phyloP scores from a whole-genome alignment of 2,888 invertebrate species.

The Hydroisotoma schaefferi region DNA sequence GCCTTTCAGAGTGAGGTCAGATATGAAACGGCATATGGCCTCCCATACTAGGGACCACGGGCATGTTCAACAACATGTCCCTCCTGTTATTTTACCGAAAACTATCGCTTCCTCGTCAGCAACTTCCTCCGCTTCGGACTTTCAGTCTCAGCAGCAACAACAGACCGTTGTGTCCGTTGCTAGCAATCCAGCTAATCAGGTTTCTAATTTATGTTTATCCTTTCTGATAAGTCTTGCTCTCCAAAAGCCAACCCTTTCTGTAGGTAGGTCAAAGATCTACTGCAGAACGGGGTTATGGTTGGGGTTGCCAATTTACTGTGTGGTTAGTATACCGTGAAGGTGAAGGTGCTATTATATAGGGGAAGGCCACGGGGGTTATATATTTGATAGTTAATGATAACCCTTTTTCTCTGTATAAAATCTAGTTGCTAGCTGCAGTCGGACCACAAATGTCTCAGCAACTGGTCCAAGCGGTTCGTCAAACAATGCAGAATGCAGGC shows the following conservation, averaged over 20 bases:
- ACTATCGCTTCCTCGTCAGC: neutral
- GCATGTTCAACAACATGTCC: neutral
- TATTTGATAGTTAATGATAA: neutral
- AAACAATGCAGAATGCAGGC: neutral
- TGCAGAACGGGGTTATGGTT: too few species aligned
- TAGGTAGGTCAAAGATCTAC: too few species aligned
- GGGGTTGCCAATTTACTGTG: neutral
- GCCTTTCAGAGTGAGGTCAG: slow-evolving; percentile 75
- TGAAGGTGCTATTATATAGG: neutral
- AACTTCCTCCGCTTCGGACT: neutral
- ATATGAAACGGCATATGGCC: slow-evolving; percentile 74
- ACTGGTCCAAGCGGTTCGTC: slow-evolving; percentile 26
- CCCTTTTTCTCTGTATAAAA: neutral
- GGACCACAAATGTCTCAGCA: slow-evolving; percentile 24
- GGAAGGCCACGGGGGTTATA: neutral
- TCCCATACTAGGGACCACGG: slow-evolving; percentile 59
- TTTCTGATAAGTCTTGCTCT: too few species aligned
- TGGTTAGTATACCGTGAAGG: neutral
- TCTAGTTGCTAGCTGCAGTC: slow-evolving; percentile 27
- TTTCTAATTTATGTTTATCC: too few species aligned
- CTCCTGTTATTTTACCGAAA: neutral
- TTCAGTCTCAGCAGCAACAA: neutral
- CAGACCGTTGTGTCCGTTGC: slow-evolving; percentile 1
- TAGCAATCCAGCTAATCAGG: too few species aligned
- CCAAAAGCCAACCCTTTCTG: too few species aligned